A percentile compares a stretch with the other conserved stretches of the same genome.
Conservation (phyloP, 1,140 invertebrate species). For the Andricus grossulariae region DNA sequence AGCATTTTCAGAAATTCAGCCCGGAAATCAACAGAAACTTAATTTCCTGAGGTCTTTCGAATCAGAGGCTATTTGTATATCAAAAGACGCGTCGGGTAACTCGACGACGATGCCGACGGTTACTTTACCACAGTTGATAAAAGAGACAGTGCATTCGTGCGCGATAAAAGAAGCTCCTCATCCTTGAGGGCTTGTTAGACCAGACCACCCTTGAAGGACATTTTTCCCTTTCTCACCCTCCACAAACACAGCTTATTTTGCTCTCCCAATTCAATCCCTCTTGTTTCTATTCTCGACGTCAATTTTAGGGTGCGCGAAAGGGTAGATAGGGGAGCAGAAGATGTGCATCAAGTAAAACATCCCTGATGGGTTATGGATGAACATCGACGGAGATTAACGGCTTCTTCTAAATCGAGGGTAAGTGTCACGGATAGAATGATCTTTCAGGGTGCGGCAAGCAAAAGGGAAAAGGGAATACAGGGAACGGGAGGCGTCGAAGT, state of each 20-base stretch:
- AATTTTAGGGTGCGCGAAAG: neutral
- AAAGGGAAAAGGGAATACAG: neutral
- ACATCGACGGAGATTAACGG: constrained; percentile 19
- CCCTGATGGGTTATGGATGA: constrained; percentile 15
- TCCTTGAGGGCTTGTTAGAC: constrained; percentile 15
- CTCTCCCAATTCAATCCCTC: constrained; percentile 1
- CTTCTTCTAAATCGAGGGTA: constrained; percentile 18
- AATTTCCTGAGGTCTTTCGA: neutral
- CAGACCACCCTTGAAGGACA: neutral
- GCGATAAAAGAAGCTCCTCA: constrained; percentile 15
- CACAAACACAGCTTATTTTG: constrained; percentile 3
- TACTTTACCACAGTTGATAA: constrained; percentile 7
- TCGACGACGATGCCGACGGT: neutral
- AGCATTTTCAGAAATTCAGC: too few species aligned
- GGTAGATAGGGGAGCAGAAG: neutral
- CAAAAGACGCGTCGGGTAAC: neutral
- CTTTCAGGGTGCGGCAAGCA: neutral
- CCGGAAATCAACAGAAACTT: neutral
- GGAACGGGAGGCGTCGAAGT: neutral
- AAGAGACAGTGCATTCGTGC: constrained; percentile 26
- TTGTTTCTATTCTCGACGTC: neutral
- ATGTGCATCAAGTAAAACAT: constrained; percentile 22
- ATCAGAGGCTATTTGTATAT: constrained; percentile 13
- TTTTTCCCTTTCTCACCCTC: neutral
- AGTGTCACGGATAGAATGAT: neutral